These are phyloP conservation scores for Cantharis lateralis DNA, from an alignment of 2,888 invertebrate genomes.

Conservation along the genomic window DNA sequence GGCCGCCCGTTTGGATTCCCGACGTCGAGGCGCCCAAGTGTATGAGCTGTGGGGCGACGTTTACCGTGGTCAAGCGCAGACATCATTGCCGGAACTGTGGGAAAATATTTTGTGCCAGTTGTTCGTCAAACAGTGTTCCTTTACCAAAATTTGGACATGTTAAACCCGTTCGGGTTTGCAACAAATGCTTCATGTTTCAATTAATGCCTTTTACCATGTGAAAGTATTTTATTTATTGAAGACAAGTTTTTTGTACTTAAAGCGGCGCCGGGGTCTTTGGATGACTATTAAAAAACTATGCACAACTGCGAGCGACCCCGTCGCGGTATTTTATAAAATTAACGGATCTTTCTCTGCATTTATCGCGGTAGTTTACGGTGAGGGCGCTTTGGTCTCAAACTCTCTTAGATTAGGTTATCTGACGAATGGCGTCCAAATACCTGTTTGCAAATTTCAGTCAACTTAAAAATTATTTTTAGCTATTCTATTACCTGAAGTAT, in stretches of 20 bases:
- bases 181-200: constrained; percentile 80
- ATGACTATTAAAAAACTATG: neutral
- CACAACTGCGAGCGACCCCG: neutral
- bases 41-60: constrained; percentile 89
- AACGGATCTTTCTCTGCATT: neutral
- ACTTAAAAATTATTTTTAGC: neutral
- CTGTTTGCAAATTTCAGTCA: neutral
- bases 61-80: constrained; percentile 92
- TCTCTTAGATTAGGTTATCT: neutral
- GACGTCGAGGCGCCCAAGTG: constrained; percentile 90
- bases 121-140: constrained; percentile 91
- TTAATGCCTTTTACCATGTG: constrained; percentile 66
- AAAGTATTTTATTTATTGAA: constrained; percentile 28
- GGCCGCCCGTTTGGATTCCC: constrained; percentile 92
- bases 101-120: constrained; percentile 92
- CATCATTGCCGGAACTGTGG: constrained; percentile 99
- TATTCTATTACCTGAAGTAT: neutral
- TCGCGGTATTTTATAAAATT: neutral
- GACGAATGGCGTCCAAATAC: neutral
- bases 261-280: neutral
- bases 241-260: constrained; percentile 28
- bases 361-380: neutral
- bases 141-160: constrained; percentile 90
- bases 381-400: neutral
- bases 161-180: constrained; percentile 94